Base-by-base conservation (phyloP, 2,797 vertebrate species). In the Austrolebias charrua region DNA sequence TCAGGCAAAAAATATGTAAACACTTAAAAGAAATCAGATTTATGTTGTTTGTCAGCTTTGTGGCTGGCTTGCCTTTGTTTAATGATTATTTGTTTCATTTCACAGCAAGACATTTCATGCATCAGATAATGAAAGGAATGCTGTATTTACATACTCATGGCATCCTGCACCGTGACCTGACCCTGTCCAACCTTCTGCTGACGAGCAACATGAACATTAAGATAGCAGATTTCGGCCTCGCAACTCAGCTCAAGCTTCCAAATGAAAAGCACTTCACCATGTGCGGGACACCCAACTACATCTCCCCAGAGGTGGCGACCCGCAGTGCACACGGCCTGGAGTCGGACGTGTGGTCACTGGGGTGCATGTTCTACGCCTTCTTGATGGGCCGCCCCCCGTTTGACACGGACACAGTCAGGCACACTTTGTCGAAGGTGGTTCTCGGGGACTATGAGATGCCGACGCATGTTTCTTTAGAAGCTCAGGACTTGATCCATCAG, bases 231-330 rank as follows among this genome's bases (percentile, higher is more conserved):
- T 99, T 98, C 88, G 97, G 98, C 53, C 75, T 99, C 65, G 96
- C 97, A 46, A 94, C 96, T 6, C 97, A 98, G 70, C 89, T 99
- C 79, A 94, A 94, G 84, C 92, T 99, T 84, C 97, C 98, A 15
- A 94, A 89, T 2, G 97, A 99, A 77, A 99, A 99, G 82, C 98
- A 99, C 90, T 99, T 98, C 89, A 99, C 97, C 31, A 96, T 99
- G 93, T 98, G 97, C 29, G 98, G 98, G 33, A 99, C 98, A 4
- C 98, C 98, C 0, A 99, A 99, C 86, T 99, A 99, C 75, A 98
- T 99, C 83, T 97, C 98, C 45, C 98, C 98, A 0, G 97, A 99
- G 91, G 96, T 99, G 88, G 98, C 95, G 79, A 99, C 97, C 0
- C 94, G 91, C 79, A 98, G 97, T 20, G 95, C 98, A 1, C 97